Conservation (phyloP, 2,113 vertebrate genomes). For the Alligator mississippiensis region DNA sequence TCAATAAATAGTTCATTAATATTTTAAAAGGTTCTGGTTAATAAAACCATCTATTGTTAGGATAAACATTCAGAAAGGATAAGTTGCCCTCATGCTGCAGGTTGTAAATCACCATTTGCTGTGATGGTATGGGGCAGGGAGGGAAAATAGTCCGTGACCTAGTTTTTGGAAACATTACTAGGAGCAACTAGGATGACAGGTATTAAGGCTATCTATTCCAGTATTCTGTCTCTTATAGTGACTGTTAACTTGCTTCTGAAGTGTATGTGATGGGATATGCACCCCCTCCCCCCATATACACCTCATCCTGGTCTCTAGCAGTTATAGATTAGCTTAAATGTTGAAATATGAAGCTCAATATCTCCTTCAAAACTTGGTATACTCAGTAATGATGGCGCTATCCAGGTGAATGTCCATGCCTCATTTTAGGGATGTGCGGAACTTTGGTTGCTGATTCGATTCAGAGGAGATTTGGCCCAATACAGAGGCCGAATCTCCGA, state of each 20-base stretch:
- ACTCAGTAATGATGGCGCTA: no score
- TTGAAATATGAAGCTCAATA: neutral
- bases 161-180: neutral
- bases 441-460: no score
- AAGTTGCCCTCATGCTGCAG: no score
- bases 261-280: neutral
- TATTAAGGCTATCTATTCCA: neutral
- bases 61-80: no score
- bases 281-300: neutral
- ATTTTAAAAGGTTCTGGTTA: no score
- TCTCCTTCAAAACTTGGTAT: neutral
- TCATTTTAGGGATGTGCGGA: no score
- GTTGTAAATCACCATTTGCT: neutral
- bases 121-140: neutral
- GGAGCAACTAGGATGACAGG: accelerated
- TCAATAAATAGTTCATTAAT: no score
- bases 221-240: neutral
- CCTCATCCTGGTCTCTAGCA: neutral
- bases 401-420: no score
- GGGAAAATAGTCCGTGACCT: neutral
- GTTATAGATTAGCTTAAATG: neutral
- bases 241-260: neutral
- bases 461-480: no score
- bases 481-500: no score
- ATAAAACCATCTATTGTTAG: no score